Evolutionary conservation across 2,797 vertebrate species (phyloP), one percentile per base, ranked within the genome.

Genomic region (Centropyge bicolor): DNA sequence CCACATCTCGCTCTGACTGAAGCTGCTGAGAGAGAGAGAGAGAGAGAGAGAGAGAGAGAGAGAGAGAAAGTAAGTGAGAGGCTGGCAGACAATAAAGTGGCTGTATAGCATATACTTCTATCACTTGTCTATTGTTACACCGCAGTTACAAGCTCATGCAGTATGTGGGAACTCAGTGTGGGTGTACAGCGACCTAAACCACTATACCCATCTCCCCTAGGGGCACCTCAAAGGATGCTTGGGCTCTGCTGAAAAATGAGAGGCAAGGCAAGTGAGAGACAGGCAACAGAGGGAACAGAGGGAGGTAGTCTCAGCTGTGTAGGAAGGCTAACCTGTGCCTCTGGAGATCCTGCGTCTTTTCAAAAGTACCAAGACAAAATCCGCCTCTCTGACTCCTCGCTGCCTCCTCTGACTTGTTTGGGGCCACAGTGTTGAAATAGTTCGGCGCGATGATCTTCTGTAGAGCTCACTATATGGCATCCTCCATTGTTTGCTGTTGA

Each of bases 171-270:
- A 91, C 78, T 80, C 70, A 74, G 83, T 88, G 90, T 92, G 89
- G 92, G 92, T 91, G 91, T 87, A 84, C 62, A 74, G 85, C 86
- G 80, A 91, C 92, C 92, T 91, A 90, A 90, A 89, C 89, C 88
- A 87, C 90, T 88, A 80, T 92, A 86, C 90, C 82, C 76, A 72
- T 87, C 83, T 90, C 79, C 90, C 93, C 76, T 62, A 70, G 91
- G 90, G 89, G 89, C 77, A 76, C 86, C 90, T 93, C 86, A 91
- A 93, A 92, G 88, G 87, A 87, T 70, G 83, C 88, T 84, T 80
- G 82, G 88, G 90, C 89, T 93, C 72, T 79, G 78, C 85, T 86
- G 83, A 77, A 88, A 86, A 94, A 89, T 76, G 82, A 92, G 86
- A 89, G 81, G 79, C 69, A 76, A 87, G 64, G 76, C 66, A 80